Evolutionary conservation across 2,113 vertebrate species (phyloP).

Genomic region (Myotis lucifugus): DNA sequence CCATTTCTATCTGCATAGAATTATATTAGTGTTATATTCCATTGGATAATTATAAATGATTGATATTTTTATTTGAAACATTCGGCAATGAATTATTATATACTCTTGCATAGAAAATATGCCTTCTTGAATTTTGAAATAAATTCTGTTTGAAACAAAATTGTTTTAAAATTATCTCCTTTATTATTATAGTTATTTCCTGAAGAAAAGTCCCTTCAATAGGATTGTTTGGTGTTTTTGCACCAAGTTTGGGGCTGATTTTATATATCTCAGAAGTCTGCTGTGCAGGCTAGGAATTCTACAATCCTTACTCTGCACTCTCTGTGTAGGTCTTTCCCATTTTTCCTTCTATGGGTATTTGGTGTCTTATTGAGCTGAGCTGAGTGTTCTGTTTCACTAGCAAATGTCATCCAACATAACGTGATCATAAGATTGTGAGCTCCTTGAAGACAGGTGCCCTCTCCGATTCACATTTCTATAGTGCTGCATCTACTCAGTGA

Average conservation of each 20-base stretch:
- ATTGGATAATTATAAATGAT: slow-evolving; percentile 15
- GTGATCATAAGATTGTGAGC: slow-evolving; percentile 33
- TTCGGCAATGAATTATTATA: not conserved
- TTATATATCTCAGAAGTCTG: not conserved
- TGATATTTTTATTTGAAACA: slow-evolving; percentile 48
- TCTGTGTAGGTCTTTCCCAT: not conserved
- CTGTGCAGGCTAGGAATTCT: not conserved
- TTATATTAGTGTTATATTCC: not conserved
- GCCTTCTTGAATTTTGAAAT: slow-evolving; percentile 16
- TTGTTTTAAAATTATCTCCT: not conserved
- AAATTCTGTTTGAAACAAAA: slow-evolving; percentile 1
- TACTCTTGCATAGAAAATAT: not conserved
- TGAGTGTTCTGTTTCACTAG: not conserved
- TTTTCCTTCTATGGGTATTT: not conserved
- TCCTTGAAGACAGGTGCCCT: slow-evolving; percentile 17
- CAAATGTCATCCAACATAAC: not conserved
- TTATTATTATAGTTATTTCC: not conserved
- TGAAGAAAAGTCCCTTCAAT: slow-evolving; percentile 20
- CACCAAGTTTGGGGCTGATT: not conserved
- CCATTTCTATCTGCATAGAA: slow-evolving; percentile 31
- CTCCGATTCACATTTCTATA: not conserved
- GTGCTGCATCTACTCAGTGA: not conserved
- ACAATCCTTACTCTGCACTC: not conserved
- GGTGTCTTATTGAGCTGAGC: not conserved
- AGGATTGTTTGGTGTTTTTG: slow-evolving; percentile 30